phyloP scores from a whole-genome alignment of 2,888 invertebrate species.

The Nymphalis c-album region DNA sequence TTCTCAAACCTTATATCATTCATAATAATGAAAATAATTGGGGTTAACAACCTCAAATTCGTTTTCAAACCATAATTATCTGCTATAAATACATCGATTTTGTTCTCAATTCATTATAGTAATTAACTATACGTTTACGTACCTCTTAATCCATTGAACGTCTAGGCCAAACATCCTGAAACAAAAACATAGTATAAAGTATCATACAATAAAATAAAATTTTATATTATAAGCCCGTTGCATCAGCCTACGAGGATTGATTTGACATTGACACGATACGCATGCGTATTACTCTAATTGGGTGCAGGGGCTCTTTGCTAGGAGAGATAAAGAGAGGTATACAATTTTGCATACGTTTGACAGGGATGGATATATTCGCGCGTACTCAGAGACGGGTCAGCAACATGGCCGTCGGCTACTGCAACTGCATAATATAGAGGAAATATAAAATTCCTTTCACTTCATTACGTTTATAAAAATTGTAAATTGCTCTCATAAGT shows the following conservation, averaged over 20 bases:
- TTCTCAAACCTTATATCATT: not conserved
- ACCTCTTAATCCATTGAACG: constrained; percentile 10
- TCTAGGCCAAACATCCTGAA: constrained; percentile 18
- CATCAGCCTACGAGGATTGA: constrained; percentile 79
- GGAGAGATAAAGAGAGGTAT: constrained; percentile 51
- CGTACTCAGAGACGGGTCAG: constrained; percentile 55
- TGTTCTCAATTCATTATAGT: not conserved
- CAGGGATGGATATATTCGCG: constrained; percentile 52
- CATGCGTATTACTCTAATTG: constrained; percentile 79
- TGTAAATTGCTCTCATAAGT: not conserved
- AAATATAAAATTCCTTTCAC: constrained; percentile 37
- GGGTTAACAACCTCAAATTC: not conserved
- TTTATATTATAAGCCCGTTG: constrained; percentile 51
- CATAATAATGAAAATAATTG: constrained; percentile 9
- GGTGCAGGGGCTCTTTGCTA: constrained; percentile 50
- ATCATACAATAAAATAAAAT: constrained; percentile 12
- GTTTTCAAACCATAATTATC: not conserved
- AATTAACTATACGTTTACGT: not conserved
- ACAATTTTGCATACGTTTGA: constrained; percentile 44
- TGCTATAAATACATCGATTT: not conserved
- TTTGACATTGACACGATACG: constrained; percentile 79
- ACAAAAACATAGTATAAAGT: constrained; percentile 20
- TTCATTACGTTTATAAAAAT: not conserved
- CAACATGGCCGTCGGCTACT: constrained; percentile 73
- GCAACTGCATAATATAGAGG: constrained; percentile 73